Evolutionary conservation across 2,888 invertebrate genomes (phyloP), one percentile per base, ranked within the genome.

Genomic region (Bimastos eiseni): DNA sequence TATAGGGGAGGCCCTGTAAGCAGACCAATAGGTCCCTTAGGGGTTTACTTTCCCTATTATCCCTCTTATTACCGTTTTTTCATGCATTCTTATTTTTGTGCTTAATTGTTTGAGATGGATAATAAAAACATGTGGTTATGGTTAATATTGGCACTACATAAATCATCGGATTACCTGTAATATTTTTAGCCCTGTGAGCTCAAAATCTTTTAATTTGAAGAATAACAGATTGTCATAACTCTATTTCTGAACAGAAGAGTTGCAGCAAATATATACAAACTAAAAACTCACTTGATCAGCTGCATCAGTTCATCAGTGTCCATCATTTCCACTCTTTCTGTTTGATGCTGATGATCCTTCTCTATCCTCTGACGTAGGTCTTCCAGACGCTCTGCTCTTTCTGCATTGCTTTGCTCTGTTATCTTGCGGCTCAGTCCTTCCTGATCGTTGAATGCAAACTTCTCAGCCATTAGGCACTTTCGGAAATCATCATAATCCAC

Each of bases 401-500:
- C 92, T 86, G 93, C 92, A 90, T 92, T 91, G 92, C 94, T 94
- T 37, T 93, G 92, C 41, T 93, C 93, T 55, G 93, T 93, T 89
- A 95, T 94, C 90, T 92, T 91, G 44, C 92, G 91, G 91, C 94
- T 94, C n/a, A 93, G 93, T 8, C 95, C 95, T 21, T 92, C 89
- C 84, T 93, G 89, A 92, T 94, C 94, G 13, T 94, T 93, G 0
- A 94, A 94, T 0, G 94, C 93, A 91, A 94, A 94, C 91, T 94
- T 93, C 21, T 93, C 93, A 0, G 94, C 94, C 33, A 93, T 94
- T 37, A 95, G 91, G 89, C 93, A 93, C 49, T 92, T 91, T 49
- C 94, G 92, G 93, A 94, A 95, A 88, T 93, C 93, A 33, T 93
- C 92, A 91, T 94, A 93, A n/a, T 93, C 93, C 17, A 95, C 92